Base-by-base conservation (phyloP, 1,140 invertebrate genomes). In the Drosophila bifasciata region DNA sequence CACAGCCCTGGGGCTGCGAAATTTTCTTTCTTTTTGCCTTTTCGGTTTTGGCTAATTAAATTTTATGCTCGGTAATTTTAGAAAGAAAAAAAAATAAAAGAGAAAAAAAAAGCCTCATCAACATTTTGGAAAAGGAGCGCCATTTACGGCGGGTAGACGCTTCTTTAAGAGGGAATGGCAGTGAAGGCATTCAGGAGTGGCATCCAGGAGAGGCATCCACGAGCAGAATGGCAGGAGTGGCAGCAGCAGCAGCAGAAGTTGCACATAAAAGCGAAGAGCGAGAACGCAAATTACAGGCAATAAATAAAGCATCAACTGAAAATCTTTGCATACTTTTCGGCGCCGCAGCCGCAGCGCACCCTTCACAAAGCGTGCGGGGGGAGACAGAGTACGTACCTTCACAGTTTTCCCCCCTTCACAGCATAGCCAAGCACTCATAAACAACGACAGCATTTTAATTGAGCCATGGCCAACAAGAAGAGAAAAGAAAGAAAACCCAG, bases 61-160 rank as follows among this genome's bases (percentile, higher is more conserved):
- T 86, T 86, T 86, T 86, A 86, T 86, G 81, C 83, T 86, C 79
- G 81, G 81, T 86, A 88, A 86, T 86, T 86, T 86, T 86, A 77
- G 78, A 81, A n/a, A n/a, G n/a, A n/a, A n/a, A n/a, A 69, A 81
- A 86, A 76, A 69, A 74, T n/a, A n/a, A n/a, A n/a, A n/a, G n/a
- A n/a, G n/a, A n/a, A n/a, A n/a, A 69, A 81, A 86, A 76, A 69
- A 74, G 66, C 78, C 76, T 73, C 43, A 69, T 70, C 56, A 52
- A 58, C 64, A 70, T 76, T 76, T 59, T 48, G 64, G 62, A 39
- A 53, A 55, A 49, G 40, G 60, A 63, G 56, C 15, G 40, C 17
- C 28, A 17, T 36, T 49, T 40, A 25, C 55, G 50, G 28, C 7
- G 28, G 28, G 28, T 9, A 28, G 28, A 28, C 28, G 28, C 28